These are phyloP conservation scores for Ernsta delagoae DNA, from an alignment of 2,888 invertebrate genomes.

Conservation along the genomic window DNA sequence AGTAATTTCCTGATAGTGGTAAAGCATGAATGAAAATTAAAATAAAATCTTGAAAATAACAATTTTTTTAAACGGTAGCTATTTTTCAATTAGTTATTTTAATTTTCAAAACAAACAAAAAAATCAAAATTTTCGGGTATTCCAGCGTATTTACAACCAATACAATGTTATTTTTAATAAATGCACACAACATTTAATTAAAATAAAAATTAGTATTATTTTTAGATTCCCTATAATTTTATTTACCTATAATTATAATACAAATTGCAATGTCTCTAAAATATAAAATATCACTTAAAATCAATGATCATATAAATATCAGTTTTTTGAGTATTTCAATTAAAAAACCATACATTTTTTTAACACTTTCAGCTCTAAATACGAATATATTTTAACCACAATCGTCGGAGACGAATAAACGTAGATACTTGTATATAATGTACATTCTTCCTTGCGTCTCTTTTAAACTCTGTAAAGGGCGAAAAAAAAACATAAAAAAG, in stretches of 20 bases:
- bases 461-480: slow-evolving; percentile 64
- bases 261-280: not conserved
- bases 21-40: too few relatives aligned
- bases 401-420: slow-evolving; percentile 50
- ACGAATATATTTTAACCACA: slow-evolving; percentile 38
- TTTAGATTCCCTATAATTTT: not conserved
- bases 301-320: too few relatives aligned
- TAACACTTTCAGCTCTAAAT: not conserved
- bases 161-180: not conserved
- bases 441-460: slow-evolving; percentile 50
- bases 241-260: too few relatives aligned
- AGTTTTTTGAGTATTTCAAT: too few relatives aligned
- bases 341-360: too few relatives aligned
- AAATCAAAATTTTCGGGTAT: too few relatives aligned
- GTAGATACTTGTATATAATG: slow-evolving; percentile 59
- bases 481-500: slow-evolving; percentile 48
- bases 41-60: too few relatives aligned
- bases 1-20: too few relatives aligned
- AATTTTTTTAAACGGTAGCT: too few relatives aligned
- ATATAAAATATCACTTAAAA: not conserved
- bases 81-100: too few relatives aligned
- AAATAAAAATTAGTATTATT: not conserved
- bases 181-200: not conserved
- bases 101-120: too few relatives aligned
- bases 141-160: not conserved